Percentiles rank a stretch among this genome's conserved stretches.
Evolutionary conservation across 2,888 invertebrate species (phyloP).

Genomic region (Yponomeuta cagnagella): DNA sequence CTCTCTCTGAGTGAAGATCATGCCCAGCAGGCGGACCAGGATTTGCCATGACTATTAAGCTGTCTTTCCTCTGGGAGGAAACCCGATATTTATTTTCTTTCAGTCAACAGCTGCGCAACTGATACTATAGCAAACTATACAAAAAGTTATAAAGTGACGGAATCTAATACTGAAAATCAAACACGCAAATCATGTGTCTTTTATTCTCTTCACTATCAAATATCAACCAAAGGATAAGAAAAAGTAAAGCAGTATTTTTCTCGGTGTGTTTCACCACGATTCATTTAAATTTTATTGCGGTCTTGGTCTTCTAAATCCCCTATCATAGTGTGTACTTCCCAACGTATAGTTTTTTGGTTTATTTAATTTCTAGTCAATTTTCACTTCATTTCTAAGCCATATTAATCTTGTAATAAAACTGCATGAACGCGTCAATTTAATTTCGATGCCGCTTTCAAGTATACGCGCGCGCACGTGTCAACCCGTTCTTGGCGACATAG

Average conservation of each 20-base stretch:
- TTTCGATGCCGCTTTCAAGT: too few relatives aligned
- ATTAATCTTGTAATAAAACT: too few relatives aligned
- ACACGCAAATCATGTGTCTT: neutral
- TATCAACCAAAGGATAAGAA: neutral
- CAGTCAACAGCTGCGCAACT: neutral
- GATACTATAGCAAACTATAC: neutral
- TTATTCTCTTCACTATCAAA: neutral
- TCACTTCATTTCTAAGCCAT: neutral
- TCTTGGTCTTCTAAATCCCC: too few relatives aligned
- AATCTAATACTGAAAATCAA: neutral
- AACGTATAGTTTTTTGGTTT: too few relatives aligned
- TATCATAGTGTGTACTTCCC: too few relatives aligned
- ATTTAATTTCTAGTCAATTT: neutral
- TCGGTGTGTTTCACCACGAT: neutral
- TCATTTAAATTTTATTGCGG: neutral
- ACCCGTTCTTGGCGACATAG: too few relatives aligned
- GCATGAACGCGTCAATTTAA: too few relatives aligned
- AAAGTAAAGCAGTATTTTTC: neutral
- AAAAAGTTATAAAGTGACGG: neutral
- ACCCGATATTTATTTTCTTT: neutral
- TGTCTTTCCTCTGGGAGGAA: neutral
- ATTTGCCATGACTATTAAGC: too few relatives aligned
- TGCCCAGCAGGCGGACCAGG: too few relatives aligned
- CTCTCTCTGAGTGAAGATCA: too few relatives aligned
- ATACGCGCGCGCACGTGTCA: too few relatives aligned